Percentiles rank a stretch among this genome's conserved stretches.
These are phyloP conservation scores for Bugulina stolonifera DNA, from an alignment of 2,888 invertebrate species.

Conservation along the genomic window DNA sequence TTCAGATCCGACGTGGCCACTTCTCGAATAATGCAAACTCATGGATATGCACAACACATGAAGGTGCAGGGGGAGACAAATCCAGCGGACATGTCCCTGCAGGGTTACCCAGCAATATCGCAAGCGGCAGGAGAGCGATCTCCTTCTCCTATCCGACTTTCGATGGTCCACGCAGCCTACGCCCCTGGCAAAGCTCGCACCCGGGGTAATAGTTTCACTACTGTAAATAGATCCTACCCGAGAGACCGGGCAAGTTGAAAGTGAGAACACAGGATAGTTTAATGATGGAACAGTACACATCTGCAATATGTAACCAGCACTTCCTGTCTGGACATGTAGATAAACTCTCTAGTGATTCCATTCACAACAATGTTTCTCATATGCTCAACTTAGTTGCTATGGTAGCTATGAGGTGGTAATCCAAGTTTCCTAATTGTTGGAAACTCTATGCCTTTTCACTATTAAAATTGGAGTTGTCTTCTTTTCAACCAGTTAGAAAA, in stretches of 20 bases:
- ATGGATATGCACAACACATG: not conserved
- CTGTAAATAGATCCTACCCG: not conserved
- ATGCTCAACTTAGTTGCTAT: too few species aligned
- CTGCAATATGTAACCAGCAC: too few species aligned
- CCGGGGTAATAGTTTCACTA: not conserved
- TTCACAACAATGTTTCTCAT: too few species aligned
- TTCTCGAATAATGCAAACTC: not conserved
- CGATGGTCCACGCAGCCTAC: constrained; percentile 13
- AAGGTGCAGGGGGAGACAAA: not conserved
- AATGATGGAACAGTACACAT: too few species aligned
- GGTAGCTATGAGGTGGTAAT: too few species aligned
- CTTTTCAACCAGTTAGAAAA: too few species aligned
- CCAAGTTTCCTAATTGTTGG: too few species aligned
- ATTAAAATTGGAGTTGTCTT: too few species aligned
- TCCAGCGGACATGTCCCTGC: not conserved
- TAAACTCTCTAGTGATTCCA: too few species aligned
- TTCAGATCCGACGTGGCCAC: constrained; percentile 22
- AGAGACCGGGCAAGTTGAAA: constrained; percentile 1
- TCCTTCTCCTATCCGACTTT: not conserved
- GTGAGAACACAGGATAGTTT: not conserved
- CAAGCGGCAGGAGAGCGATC: not conserved
- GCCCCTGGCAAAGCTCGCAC: constrained; percentile 4
- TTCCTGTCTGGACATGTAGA: too few species aligned
- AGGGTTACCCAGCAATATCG: constrained; percentile 3
- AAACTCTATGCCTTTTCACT: too few species aligned